These are phyloP conservation scores for Pseudomugil tenellus DNA, from an alignment of 2,797 vertebrate species.

Conservation along the genomic window DNA sequence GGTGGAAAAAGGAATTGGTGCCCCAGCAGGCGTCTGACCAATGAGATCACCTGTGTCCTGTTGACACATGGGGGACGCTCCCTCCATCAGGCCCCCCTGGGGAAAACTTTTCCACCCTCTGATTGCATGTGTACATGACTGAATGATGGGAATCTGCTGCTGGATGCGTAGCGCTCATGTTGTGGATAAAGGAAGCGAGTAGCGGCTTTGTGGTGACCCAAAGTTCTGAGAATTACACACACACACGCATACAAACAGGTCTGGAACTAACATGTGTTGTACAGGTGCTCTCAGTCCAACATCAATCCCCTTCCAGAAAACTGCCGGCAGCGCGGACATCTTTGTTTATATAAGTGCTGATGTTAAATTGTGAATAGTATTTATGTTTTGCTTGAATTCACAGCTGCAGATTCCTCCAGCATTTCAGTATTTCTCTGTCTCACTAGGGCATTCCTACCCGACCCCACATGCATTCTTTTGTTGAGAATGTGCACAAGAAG, in stretches of 20 bases:
- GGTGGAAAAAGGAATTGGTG: background rate
- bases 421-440: background rate
- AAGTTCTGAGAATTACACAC: constrained; percentile 14
- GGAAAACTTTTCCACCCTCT: constrained; percentile 11
- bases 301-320: background rate
- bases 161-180: constrained; percentile 17
- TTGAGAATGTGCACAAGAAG: background rate
- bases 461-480: constrained; percentile 5
- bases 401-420: background rate
- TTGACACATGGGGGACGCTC: constrained; percentile 1
- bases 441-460: background rate
- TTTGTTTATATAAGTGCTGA: background rate
- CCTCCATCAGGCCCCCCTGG: constrained; percentile 22
- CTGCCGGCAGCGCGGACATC: background rate
- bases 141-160: constrained; percentile 41
- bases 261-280: background rate
- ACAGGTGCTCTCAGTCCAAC: constrained; percentile 15
- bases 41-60: constrained; percentile 29
- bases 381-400: constrained; percentile 15
- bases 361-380: background rate
- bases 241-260: background rate
- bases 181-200: constrained; percentile 15
- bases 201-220: constrained; percentile 4
- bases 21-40: constrained; percentile 24
- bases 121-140: constrained; percentile 17